Conservation (phyloP, 2,888 invertebrate species). For the Drosophila yooni region DNA sequence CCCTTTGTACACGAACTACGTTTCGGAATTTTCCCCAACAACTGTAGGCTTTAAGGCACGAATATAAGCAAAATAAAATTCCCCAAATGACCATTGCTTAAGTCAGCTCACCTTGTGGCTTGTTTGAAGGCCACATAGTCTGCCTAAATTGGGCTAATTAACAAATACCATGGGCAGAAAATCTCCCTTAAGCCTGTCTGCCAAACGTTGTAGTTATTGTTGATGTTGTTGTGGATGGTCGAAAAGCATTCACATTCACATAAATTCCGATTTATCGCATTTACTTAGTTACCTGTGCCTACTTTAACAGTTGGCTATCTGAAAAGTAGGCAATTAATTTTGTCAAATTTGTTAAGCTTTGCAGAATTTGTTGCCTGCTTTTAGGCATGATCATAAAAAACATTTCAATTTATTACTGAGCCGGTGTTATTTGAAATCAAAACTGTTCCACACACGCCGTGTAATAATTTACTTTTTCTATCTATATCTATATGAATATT, state of each 20-base stretch:
- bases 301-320: conserved; percentile 10
- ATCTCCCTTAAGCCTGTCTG: conserved; percentile 29
- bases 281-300: conserved; percentile 10
- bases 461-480: not conserved
- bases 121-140: conserved; percentile 26
- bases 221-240: conserved; percentile 1
- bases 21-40: not conserved
- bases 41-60: conserved; percentile 4
- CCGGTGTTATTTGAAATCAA: not conserved
- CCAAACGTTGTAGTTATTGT: conserved; percentile 15
- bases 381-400: not conserved
- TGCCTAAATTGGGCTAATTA: conserved; percentile 59
- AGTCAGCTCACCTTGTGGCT: conserved; percentile 33
- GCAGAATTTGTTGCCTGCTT: conserved; percentile 22
- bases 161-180: conserved; percentile 60
- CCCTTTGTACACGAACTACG: not conserved
- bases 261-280: conserved; percentile 20
- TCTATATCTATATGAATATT: not conserved
- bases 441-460: not conserved
- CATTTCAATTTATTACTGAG: not conserved
- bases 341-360: not conserved
- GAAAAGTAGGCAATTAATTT: conserved; percentile 35
- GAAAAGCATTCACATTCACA: not conserved
- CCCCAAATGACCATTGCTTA: conserved; percentile 6
- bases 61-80: conserved; percentile 3